These are phyloP conservation scores for Mobula hypostoma DNA, from an alignment of 2,113 vertebrate species.

Conservation along the genomic window DNA sequence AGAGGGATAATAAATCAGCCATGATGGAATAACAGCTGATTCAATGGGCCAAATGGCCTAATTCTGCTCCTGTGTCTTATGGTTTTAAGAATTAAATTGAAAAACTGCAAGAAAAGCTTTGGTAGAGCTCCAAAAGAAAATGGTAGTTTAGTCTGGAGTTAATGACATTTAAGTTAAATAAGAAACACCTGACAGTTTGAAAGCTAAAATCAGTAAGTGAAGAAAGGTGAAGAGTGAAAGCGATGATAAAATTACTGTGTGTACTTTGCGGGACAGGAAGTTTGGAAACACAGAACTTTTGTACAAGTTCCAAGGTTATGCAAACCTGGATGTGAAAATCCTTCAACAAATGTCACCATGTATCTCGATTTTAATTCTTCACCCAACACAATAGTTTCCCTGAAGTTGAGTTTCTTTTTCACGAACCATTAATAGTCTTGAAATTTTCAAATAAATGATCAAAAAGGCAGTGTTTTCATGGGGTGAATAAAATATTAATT, in stretches of 20 bases:
- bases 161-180: background rate
- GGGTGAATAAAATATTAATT: background rate
- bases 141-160: background rate
- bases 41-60: too few relatives aligned
- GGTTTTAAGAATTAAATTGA: background rate
- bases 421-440: background rate
- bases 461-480: background rate
- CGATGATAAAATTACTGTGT: background rate
- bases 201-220: background rate
- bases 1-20: too few relatives aligned
- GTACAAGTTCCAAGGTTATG: background rate
- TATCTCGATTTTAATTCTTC: background rate
- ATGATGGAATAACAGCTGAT: too few relatives aligned
- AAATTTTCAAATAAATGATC: background rate
- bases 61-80: too few relatives aligned
- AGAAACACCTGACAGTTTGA: background rate
- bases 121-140: background rate
- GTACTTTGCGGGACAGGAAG: background rate
- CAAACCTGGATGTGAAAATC: background rate
- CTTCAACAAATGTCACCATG: background rate
- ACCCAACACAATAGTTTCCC: background rate
- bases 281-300: background rate
- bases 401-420: background rate
- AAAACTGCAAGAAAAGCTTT: background rate
- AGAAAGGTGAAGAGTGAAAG: background rate